phyloP scores from a whole-genome alignment of 2,888 invertebrate species.

The Drosophila testacea region DNA sequence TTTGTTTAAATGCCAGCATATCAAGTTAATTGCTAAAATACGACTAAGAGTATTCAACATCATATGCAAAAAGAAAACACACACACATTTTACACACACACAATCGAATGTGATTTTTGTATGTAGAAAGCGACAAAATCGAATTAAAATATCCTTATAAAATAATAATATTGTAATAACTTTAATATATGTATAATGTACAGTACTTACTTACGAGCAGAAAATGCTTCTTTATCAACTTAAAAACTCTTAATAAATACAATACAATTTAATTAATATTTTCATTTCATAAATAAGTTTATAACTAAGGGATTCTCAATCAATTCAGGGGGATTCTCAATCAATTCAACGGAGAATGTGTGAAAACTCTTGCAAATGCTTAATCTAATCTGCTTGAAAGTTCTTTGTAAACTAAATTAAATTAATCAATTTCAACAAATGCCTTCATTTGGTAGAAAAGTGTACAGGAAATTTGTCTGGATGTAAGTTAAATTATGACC shows the following conservation, averaged over 20 bases:
- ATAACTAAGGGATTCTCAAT: neutral
- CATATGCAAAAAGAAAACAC: conserved; percentile 17
- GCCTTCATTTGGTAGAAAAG: no score
- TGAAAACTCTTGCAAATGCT: no score
- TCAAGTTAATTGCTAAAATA: conserved; percentile 27
- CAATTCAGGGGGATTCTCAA: neutral
- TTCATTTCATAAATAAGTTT: neutral
- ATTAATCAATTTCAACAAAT: no score
- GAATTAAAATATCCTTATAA: conserved; percentile 28
- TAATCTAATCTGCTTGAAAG: no score
- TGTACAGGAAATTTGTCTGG: no score
- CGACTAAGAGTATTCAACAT: neutral
- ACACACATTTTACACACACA: conserved; percentile 37
- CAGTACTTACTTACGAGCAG: conserved; percentile 48
- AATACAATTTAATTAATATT: conserved; percentile 25
- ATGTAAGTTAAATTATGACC: no score
- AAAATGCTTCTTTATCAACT: conserved; percentile 47
- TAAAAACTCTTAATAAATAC: conserved; percentile 37
- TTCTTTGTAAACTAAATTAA: no score
- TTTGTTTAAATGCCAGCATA: conserved; percentile 48
- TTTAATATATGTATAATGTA: conserved; percentile 36
- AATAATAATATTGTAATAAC: conserved; percentile 16
- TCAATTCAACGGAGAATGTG: no score
- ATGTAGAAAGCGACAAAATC: conserved; percentile 54
- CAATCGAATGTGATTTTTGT: conserved; percentile 66